Percentiles rank a stretch among this genome's conserved stretches.
These are phyloP conservation scores for Lycorma delicatula DNA, from an alignment of 1,140 invertebrate species.

Conservation along the genomic window DNA sequence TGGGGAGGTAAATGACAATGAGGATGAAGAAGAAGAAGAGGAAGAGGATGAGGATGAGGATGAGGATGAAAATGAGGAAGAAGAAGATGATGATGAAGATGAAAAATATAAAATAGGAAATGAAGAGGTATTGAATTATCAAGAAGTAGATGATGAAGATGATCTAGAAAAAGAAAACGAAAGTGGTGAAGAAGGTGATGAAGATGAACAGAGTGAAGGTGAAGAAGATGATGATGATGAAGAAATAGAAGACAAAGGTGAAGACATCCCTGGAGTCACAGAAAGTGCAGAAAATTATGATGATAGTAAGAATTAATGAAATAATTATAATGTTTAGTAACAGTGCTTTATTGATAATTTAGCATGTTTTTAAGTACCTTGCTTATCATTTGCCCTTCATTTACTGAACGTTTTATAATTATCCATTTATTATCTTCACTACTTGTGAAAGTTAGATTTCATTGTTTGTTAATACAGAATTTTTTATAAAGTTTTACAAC, in stretches of 20 bases:
- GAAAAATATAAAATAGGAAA: not conserved
- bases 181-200: not conserved
- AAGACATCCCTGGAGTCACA: not conserved
- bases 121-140: not conserved
- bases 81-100: not conserved
- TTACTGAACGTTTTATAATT: no score
- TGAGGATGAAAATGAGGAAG: conserved; percentile 7
- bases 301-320: not conserved
- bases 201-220: not conserved
- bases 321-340: not conserved
- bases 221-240: conserved; percentile 4
- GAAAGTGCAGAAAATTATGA: not conserved
- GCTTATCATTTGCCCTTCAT: no score
- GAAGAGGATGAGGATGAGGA: conserved; percentile 4
- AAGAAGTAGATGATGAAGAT: not conserved
- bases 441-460: no score
- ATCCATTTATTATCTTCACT: no score
- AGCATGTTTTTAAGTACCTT: no score
- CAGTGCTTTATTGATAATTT: no score
- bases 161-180: conserved; percentile 2
- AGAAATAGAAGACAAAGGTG: not conserved
- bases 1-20: not conserved
- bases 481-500: no score
- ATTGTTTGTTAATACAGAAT: no score
- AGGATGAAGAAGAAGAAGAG: conserved; percentile 6